Base-by-base conservation (phyloP, 1,140 invertebrate species). In the Pseudomyrmex dendroicus region DNA sequence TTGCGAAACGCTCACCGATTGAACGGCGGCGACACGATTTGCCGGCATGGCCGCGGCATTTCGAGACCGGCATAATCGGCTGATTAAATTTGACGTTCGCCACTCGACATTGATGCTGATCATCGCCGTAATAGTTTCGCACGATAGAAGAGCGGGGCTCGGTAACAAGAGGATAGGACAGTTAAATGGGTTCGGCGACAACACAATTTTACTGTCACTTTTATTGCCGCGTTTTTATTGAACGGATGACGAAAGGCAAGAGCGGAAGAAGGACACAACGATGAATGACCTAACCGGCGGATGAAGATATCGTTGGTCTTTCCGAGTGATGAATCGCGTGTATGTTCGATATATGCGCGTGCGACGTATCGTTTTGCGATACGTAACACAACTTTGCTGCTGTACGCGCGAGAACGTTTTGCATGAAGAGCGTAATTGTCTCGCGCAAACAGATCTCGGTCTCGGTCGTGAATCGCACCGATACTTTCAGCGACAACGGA, bases 141-240 rank as follows among this genome's bases (percentile, higher is more conserved):
- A 87, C 85, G 86, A 82, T 88, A 63, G 70, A 86, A 82, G 64
- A 89, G 78, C 63, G 77, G 59, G 59, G 8, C 35, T 22, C 12
- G 15, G 57, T 48, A 72, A 70, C 77, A 73, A 59, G 61, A 35
- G 13, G 20, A 84, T 20, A 56, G 61, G 61, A 72, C 17, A 57
- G 66, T 82, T 86, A 67, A 76, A 68, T 10, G 25, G 54, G 54
- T n/a, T 13, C 57, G 83, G 62, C 50, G 54, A 59, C 7, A 50
- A 76, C 44, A 70, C 35, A 82, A 84, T 85, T 84, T 82, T 48
- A 66, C 62, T 64, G 66, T 89, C 61, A 66, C 61, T 62, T 85
- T 83, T 59, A 72, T 87, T 25, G 76, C 52, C 59, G 61, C 68
- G 59, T 64, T 74, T 83, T 78, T 63, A 84, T 84, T 62, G 87